A percentile compares a stretch with the other conserved stretches of the same genome.
Evolutionary conservation across 2,888 invertebrate genomes (phyloP).

Genomic region (Aethes cnicana): DNA sequence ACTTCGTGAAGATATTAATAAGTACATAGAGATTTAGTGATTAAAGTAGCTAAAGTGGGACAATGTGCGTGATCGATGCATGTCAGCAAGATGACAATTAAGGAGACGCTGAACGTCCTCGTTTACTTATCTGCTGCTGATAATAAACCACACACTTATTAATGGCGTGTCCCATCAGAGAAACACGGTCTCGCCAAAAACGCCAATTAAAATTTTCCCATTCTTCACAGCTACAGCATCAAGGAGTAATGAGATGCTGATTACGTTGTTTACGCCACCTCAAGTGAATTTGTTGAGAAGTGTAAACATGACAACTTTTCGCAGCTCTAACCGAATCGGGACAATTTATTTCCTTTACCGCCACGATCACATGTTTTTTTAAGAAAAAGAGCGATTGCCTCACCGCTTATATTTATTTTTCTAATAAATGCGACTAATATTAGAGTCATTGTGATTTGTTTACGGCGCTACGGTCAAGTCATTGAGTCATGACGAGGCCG

Average conservation of each 20-base stretch:
- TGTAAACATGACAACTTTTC: constrained; percentile 26
- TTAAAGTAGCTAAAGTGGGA: constrained; percentile 10
- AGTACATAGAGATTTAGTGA: constrained; percentile 10
- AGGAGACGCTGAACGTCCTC: too few species aligned
- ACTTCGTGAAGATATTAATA: too few species aligned
- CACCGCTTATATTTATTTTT: neutral
- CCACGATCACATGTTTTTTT: neutral
- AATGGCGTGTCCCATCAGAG: neutral
- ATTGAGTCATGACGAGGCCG: constrained; percentile 15
- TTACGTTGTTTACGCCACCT: constrained; percentile 21
- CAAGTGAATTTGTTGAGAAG: constrained; percentile 20
- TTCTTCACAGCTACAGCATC: neutral
- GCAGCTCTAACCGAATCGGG: constrained; percentile 1
- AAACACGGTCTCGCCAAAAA: neutral
- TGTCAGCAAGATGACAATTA: constrained; percentile 23
- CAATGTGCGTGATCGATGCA: constrained; percentile 20
- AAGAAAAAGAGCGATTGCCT: neutral
- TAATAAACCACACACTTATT: constrained; percentile 21
- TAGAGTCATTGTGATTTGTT: constrained; percentile 8
- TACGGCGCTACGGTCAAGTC: constrained; percentile 9
- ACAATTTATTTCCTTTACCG: constrained; percentile 17
- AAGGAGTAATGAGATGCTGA: constrained; percentile 13
- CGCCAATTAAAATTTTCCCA: neutral
- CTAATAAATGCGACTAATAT: neutral
- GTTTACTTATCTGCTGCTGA: constrained; percentile 18